phyloP scores from a whole-genome alignment of 1,140 invertebrate genomes.

The Euura saliciscinereae region DNA sequence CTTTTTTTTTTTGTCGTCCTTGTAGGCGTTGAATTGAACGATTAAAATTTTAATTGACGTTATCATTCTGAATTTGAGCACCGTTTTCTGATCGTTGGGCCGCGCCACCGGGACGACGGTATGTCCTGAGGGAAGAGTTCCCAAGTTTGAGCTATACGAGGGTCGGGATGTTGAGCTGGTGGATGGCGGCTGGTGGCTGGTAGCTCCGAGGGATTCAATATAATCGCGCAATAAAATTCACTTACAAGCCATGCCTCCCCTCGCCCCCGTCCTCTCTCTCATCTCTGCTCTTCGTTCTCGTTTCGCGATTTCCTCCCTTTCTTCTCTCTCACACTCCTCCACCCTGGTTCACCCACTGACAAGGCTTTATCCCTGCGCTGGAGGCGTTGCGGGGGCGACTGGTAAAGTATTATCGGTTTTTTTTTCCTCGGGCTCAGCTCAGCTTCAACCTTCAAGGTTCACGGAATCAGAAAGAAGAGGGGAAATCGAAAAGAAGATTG shows the following conservation, averaged over 20 bases:
- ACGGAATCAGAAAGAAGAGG: neutral
- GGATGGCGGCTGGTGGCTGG: constrained; percentile 24
- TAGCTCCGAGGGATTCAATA: constrained; percentile 51
- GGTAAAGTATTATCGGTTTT: constrained; percentile 3
- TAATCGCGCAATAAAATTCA: constrained; percentile 58
- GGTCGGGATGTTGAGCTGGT: constrained; percentile 19
- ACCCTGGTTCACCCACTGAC: constrained; percentile 12
- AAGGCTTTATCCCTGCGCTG: neutral
- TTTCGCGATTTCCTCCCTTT: constrained; percentile 9
- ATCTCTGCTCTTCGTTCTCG: constrained; percentile 10
- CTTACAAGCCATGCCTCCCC: constrained; percentile 41
- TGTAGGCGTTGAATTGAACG: no score
- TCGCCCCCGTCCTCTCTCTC: constrained; percentile 20
- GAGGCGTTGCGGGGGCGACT: neutral
- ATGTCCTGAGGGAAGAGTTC: constrained; percentile 10
- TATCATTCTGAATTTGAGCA: constrained; percentile 36
- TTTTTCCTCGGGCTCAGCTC: neutral
- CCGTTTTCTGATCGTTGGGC: constrained; percentile 29
- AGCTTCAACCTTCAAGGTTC: neutral
- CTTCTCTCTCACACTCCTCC: neutral
- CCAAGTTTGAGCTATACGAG: neutral
- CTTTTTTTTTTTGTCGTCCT: no score
- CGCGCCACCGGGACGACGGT: constrained; percentile 23
- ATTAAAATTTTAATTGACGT: no score
- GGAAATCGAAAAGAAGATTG: neutral